These are phyloP conservation scores for Sebastes schlegelii DNA, from an alignment of 2,113 vertebrate genomes.

Conservation along the genomic window DNA sequence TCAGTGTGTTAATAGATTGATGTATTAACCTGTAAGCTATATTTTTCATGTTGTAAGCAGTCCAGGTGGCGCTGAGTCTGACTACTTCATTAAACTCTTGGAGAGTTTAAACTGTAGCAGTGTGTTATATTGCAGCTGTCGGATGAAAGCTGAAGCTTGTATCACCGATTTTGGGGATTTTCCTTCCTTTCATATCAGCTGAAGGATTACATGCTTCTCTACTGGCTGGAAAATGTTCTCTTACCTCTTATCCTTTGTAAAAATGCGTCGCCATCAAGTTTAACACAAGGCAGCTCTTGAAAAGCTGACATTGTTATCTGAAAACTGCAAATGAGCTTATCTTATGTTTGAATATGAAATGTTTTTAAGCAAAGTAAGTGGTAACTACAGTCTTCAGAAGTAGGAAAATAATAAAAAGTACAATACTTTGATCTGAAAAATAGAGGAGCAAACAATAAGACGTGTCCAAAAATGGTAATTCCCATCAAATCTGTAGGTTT, in stretches of 20 bases:
- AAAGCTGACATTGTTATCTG: conserved; percentile 13
- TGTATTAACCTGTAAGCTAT: background rate
- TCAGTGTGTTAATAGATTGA: background rate
- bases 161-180: conserved; percentile 28
- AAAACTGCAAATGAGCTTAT: conserved; percentile 30
- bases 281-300: background rate
- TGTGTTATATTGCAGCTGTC: conserved; percentile 17
- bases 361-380: background rate
- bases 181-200: conserved; percentile 19
- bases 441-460: background rate
- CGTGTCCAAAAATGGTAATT: background rate
- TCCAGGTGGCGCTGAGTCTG: conserved; percentile 25
- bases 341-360: background rate
- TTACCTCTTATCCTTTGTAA: conserved; percentile 27
- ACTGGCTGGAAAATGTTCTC: conserved; percentile 22
- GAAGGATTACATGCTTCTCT: conserved; percentile 20
- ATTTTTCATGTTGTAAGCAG: conserved; percentile 18
- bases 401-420: background rate
- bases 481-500: background rate
- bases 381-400: background rate
- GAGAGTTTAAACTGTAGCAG: conserved; percentile 1
- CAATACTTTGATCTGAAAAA: background rate
- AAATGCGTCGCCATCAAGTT: conserved; percentile 5
- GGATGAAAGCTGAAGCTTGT: conserved; percentile 4
- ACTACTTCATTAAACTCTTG: conserved; percentile 9